phyloP scores from a whole-genome alignment of 2,797 vertebrate genomes.

The Adelosebastes latens region DNA sequence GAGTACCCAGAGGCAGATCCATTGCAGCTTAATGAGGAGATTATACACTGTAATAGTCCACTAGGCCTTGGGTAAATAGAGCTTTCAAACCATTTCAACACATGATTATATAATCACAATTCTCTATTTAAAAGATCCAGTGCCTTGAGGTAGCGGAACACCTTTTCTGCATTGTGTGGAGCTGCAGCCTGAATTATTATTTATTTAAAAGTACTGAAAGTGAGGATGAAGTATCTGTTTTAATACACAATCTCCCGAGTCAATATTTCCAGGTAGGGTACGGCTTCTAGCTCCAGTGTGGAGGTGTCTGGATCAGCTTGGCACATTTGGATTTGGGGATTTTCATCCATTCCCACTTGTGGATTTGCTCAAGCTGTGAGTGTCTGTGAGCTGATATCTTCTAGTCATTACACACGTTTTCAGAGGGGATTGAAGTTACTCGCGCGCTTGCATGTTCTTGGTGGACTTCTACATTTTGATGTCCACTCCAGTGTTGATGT shows the following conservation, averaged over 20 bases:
- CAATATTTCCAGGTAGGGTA: background rate
- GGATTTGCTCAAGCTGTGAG: slow-evolving; percentile 16
- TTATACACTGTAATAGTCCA: slow-evolving; percentile 6
- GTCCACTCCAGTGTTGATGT: background rate
- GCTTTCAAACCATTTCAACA: slow-evolving; percentile 30
- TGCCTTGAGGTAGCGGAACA: background rate
- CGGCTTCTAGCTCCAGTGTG: background rate
- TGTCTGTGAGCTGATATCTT: slow-evolving; percentile 4
- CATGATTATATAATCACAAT: background rate
- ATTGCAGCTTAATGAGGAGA: slow-evolving; percentile 26
- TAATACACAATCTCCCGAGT: background rate
- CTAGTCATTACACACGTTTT: slow-evolving; percentile 4
- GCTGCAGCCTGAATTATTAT: background rate
- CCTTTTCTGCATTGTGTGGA: background rate
- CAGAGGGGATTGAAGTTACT: background rate
- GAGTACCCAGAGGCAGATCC: slow-evolving; percentile 8
- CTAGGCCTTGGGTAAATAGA: slow-evolving; percentile 19
- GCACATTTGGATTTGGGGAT: slow-evolving; percentile 17
- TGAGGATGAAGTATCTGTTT: background rate
- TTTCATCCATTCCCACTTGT: slow-evolving; percentile 6
- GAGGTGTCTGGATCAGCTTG: background rate
- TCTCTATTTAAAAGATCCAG: background rate
- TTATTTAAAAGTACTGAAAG: background rate
- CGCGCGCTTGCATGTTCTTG: background rate
- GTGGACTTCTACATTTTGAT: background rate